Evolutionary conservation across 2,888 invertebrate species (phyloP), one percentile per base, ranked within the genome.

Genomic region (Nezara viridula): DNA sequence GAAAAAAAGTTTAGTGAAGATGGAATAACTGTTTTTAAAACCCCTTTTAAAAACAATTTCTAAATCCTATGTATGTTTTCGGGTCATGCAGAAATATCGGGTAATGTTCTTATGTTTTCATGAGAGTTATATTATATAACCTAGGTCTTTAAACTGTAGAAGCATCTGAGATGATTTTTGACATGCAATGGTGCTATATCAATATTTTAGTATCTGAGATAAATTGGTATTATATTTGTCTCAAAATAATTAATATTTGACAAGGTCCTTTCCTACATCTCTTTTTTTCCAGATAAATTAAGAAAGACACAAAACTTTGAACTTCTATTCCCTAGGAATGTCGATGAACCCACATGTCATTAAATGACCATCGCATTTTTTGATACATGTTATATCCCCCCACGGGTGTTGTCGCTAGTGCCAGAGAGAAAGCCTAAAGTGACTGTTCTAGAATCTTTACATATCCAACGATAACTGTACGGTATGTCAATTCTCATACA

Each of bases 21-120:
- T 81, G 81, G 81, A 81, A 47, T 81, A 81, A 44, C n/a, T 81
- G 81, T n/a, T n/a, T 44, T 47, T 12, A 81, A 81, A 81, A 44
- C 10, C 73, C 10, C 44, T 27, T 5, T 60, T 19, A 44, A 81
- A 81, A 81, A 44, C 44, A n/a, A 81, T 12, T 1, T 44, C 81
- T 44, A 81, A 81, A 81, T 81, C n/a, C 21, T 81, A 81, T 81
- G 44, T 81, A 81, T 81, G 24, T 44, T 81, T 81, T 47, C 81
- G 81, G 81, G 81, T 81, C 81, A 81, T 81, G 81, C 81, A 81
- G 81, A 81, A 81, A 44, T 81, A 44, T n/a, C 44, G 81, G 81
- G 81, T 81, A 81, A 81, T 81, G n/a, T 44, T 44, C 81, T 47
- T 44, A 14, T 44, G 24, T 81, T 44, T 44, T 14, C 10, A n/a